Evolutionary conservation across 2,113 vertebrate genomes (phyloP).

Genomic region (Mustelus asterias): DNA sequence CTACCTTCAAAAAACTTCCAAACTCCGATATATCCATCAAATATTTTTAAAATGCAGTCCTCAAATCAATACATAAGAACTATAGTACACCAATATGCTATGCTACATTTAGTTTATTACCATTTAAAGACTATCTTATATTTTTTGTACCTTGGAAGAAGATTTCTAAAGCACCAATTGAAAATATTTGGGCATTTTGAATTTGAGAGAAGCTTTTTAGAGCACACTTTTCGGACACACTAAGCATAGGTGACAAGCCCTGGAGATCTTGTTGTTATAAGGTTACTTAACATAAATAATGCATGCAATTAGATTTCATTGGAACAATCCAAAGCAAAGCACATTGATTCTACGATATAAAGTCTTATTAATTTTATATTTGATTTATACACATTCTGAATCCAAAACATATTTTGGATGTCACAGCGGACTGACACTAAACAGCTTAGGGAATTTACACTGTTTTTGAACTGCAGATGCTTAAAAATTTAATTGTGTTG

Average conservation of each 20-base stretch:
- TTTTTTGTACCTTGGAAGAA: background rate
- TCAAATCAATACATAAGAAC: background rate
- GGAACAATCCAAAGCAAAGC: constrained; percentile 25
- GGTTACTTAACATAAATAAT: constrained; percentile 26
- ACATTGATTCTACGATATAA: constrained; percentile 9
- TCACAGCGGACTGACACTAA: constrained; percentile 32
- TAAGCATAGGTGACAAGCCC: background rate
- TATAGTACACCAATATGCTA: background rate
- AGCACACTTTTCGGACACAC: background rate
- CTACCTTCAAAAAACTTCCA: background rate
- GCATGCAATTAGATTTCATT: constrained; percentile 30
- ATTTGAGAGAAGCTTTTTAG: background rate
- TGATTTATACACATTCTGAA: constrained; percentile 39
- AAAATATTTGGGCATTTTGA: background rate
- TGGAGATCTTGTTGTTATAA: constrained; percentile 26
- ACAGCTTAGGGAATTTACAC: constrained; percentile 35
- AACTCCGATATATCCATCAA: background rate
- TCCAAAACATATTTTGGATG: constrained; percentile 36
- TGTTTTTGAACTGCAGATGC: constrained; percentile 38
- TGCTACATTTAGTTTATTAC: background rate
- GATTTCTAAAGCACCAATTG: background rate
- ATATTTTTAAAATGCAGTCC: background rate
- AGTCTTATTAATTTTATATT: constrained; percentile 36
- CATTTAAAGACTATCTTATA: background rate
- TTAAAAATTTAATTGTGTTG: constrained; percentile 39